Evolutionary conservation across 2,888 invertebrate species (phyloP), one percentile per base, ranked within the genome.

Genomic region (Ommatoiulus sabulosus): DNA sequence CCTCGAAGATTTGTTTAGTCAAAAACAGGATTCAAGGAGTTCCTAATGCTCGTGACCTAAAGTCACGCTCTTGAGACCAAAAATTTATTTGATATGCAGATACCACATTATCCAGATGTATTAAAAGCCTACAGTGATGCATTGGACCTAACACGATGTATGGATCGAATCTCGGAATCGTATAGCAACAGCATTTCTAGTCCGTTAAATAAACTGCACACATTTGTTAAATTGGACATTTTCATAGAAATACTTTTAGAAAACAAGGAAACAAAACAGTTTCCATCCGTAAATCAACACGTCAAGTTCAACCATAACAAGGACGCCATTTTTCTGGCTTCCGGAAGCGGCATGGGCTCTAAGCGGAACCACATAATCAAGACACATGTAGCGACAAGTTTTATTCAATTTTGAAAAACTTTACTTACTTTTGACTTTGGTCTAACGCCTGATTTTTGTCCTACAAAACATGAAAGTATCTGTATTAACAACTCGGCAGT

Each of bases 331-430:
- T 89, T 80, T 35, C 80, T 88, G 44, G 44, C 35, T 88, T 88
- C 84, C 57, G 90, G 90, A 90, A 90, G 89, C 90, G 87, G 90
- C 90, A 89, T 90, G 90, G 84, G 86, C 86, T 86, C 86, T 88
- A 88, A 90, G 89, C 90, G 90, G 90, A 90, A 90, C 87, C 44
- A 80, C 80, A 80, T 80, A 80, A 80, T 80, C 80, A 80, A 80
- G 80, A 80, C 80, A 80, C 80, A 80, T 80, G 80, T 80, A 80
- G 80, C 80, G 80, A 80, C 80, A 80, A 80, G 80, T 80, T 80
- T 80, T 80, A 80, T 80, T 35, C 80, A 80, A 80, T 80, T 80
- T 80, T 35, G 80, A 80, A 80, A 80, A 80, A 80, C 80, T 80
- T 80, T 80, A 80, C 80, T 80, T 80, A 80, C 80, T 80, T 80